These are phyloP conservation scores for Metallyticus violacea DNA, from an alignment of 2,888 invertebrate species.

Conservation along the genomic window DNA sequence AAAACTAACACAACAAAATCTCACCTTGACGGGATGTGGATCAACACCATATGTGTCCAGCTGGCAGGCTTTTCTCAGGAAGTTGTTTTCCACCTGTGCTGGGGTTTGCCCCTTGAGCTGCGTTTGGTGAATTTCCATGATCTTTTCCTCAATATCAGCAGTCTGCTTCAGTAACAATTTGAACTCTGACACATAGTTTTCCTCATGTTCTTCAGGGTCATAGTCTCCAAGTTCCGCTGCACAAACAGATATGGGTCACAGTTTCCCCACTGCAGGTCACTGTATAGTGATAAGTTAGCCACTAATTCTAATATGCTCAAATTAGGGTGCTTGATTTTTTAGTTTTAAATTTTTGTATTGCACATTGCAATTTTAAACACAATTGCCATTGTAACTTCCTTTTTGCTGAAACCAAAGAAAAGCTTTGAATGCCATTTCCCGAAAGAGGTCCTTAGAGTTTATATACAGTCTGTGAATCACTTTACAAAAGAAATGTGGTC, in stretches of 20 bases:
- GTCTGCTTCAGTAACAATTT: constrained; percentile 91
- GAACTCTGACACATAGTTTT: constrained; percentile 88
- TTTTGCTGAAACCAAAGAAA: too few species aligned
- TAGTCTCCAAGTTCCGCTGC: constrained; percentile 94
- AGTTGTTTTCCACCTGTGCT: constrained; percentile 83
- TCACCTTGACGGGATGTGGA: constrained; percentile 94
- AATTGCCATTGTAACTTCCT: too few species aligned
- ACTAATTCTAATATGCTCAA: too few species aligned
- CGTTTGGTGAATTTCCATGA: constrained; percentile 87
- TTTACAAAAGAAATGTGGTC: too few species aligned
- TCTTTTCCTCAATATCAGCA: constrained; percentile 85
- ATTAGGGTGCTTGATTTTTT: too few species aligned
- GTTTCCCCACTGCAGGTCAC: background rate
- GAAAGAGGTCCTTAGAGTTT: too few species aligned
- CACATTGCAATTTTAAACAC: too few species aligned
- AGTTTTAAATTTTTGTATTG: too few species aligned
- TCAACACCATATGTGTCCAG: constrained; percentile 97
- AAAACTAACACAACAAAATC: too few species aligned
- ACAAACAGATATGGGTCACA: constrained; percentile 37
- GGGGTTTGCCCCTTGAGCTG: constrained; percentile 83
- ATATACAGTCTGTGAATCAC: too few species aligned
- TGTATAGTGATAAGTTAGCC: too few species aligned
- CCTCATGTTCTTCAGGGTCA: constrained; percentile 81
- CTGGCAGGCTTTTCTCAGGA: constrained; percentile 85
- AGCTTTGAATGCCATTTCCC: too few species aligned